Base-by-base conservation (phyloP, 2,113 vertebrate species). In the Microcebus ravelobensis region DNA sequence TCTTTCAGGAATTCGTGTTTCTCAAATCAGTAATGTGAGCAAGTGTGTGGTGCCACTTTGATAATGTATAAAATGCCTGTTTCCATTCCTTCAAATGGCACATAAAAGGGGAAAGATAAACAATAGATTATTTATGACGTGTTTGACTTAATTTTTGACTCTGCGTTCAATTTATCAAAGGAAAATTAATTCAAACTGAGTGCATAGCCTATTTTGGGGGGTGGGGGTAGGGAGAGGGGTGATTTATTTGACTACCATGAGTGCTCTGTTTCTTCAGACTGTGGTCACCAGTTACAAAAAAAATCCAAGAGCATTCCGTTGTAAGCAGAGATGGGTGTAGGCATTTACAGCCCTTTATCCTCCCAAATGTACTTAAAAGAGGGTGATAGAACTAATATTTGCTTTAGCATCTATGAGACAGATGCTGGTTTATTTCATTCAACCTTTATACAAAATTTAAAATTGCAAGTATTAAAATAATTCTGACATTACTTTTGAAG, bases 1-100 rank as follows among this genome's bases (percentile, higher is more conserved):
- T 81, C 94, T 95, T 96, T 96, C 94, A 97, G 95, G 31, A 96
- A 84, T 77, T 96, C 90, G 80, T 97, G 85, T 94, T 96, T 95
- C 93, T 88, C 81, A 88, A 96, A 90, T 97, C 90, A 92, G 90
- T 96, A 96, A 79, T 94, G 90, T 94, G 87, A 97, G 48, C 52
- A 68, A 92, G 42, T 87, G 34, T 77, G 61, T 79, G 39, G 34
- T 94, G 61, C 88, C 88, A 94, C 92, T 97, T 91, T 91, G 87
- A 88, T 95, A 96, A 95, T 90, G 76, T 82, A 80, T 95, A 92
- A 92, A 97, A 87, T 36, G 71, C 50, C 82, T 88, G 52, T 82
- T 97, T 92, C 67, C 6, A 74, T 94, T 84, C 63, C 57, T 93
- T 88, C 81, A 92, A 94, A 87, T 85, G 67, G 55, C 81, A 95